A percentile compares a stretch with the other conserved stretches of the same genome.
phyloP scores from a whole-genome alignment of 2,113 vertebrate species.

The Zosterops lateralis region DNA sequence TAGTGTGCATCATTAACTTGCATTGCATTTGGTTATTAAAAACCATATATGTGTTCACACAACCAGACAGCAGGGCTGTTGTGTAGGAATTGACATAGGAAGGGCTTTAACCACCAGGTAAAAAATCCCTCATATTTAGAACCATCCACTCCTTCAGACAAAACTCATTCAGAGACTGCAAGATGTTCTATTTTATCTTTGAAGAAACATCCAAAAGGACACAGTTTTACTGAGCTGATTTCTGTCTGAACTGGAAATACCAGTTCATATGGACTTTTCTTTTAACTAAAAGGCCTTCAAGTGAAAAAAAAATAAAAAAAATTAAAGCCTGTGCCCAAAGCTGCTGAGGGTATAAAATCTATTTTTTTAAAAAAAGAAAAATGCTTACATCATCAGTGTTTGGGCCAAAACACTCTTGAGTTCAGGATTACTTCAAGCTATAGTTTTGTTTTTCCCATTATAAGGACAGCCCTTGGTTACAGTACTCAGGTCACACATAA shows the following conservation, averaged over 20 bases:
- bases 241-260: background rate
- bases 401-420: background rate
- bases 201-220: background rate
- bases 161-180: background rate
- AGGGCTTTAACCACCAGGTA: background rate
- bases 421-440: background rate
- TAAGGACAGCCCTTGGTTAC: background rate
- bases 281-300: background rate
- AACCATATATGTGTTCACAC: background rate
- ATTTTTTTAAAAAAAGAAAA: background rate
- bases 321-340: background rate
- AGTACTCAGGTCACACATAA: background rate
- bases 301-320: background rate
- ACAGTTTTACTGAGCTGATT: background rate
- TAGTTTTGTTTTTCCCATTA: background rate
- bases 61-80: background rate
- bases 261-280: background rate
- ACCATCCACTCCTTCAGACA: background rate
- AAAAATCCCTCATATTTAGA: background rate
- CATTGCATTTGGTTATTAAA: background rate
- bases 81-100: background rate
- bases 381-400: background rate
- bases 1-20: background rate
- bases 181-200: background rate
- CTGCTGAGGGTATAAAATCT: background rate